Base-by-base conservation (phyloP, 2,888 invertebrate genomes). In the Omphaloscelis lunosa region DNA sequence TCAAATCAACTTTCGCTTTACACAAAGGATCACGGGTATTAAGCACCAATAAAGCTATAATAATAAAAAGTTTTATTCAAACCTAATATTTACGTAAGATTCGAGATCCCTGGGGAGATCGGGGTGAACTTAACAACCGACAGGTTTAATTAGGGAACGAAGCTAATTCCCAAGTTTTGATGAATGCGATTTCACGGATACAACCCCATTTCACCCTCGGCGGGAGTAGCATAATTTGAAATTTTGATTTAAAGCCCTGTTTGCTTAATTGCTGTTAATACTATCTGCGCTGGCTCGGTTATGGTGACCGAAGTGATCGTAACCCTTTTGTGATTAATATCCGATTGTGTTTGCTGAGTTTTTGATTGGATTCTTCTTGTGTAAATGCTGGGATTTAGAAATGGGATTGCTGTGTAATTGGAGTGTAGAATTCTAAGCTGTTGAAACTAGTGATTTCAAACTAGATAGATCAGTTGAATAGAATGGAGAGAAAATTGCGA, bases 141-240 rank as follows among this genome's bases (percentile, higher is more conserved):
- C 95, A 94, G 95, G 94, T 95, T 95, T 95, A 95, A 96, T 96
- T 95, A 95, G 95, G 93, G 93, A 93, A 91, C 92, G 93, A 91
- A 92, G 95, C 94, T 95, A 95, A 95, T 95, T 95, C 92, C 92
- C 94, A 96, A 96, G 95, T 96, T 96, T 95, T 95, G 96, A 96
- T 96, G 95, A 95, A 96, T 96, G 95, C 94, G 95, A 96, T 95
- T 95, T 93, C 93, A 94, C 93, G 94, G 94, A 93, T 93, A 93
- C 92, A 92, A 90, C 91, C 92, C 88, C 80, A 84, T 89, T 89
- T 88, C 82, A 87, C 87, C 83, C 89, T 88, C 85, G 83, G 86
- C 85, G 87, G 88, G 89, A 89, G 90, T 89, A 90, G 92, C 90
- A 91, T 93, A 93, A 95, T 95, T 95, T 94, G 93, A 93, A 94